phyloP scores from a whole-genome alignment of 1,140 invertebrate genomes.

The Saxidomus purpurata region DNA sequence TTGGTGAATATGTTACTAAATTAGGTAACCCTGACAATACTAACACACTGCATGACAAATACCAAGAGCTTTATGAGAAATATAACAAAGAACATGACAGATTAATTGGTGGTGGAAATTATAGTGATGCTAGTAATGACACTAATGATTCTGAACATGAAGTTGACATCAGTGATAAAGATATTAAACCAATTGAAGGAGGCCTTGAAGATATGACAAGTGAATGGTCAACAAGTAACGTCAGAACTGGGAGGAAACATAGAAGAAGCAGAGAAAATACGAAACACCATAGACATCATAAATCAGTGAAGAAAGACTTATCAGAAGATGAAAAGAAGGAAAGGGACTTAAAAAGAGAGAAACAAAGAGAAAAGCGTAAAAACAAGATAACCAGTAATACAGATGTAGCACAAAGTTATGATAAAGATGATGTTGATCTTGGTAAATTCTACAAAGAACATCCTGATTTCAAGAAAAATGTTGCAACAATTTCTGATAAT shows the following conservation, averaged over 20 bases:
- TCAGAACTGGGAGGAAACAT: conserved; percentile 13
- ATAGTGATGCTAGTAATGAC: conserved; percentile 39
- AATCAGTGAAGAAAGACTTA: conserved; percentile 31
- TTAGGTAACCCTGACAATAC: conserved; percentile 28
- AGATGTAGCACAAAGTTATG: conserved; percentile 31
- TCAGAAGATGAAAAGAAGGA: conserved; percentile 5
- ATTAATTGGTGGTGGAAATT: conserved; percentile 51
- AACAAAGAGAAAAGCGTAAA: neutral
- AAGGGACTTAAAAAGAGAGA: conserved; percentile 5
- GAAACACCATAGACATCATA: conserved; percentile 19
- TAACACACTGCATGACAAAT: conserved; percentile 49
- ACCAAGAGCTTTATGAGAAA: conserved; percentile 55
- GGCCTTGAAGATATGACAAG: conserved; percentile 47
- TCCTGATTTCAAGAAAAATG: conserved; percentile 58
- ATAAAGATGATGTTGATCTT: conserved; percentile 56
- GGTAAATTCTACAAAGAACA: conserved; percentile 56
- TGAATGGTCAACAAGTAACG: neutral
- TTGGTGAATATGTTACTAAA: conserved; percentile 51
- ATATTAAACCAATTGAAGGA: conserved; percentile 58
- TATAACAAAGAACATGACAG: conserved; percentile 58
- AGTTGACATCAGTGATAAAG: neutral
- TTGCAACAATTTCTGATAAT: conserved; percentile 54
- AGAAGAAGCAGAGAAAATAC: conserved; percentile 32
- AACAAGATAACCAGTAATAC: conserved; percentile 9
- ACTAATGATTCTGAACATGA: conserved; percentile 12